Conservation (phyloP, 2,797 vertebrate genomes). For the Prunella strophiata region DNA sequence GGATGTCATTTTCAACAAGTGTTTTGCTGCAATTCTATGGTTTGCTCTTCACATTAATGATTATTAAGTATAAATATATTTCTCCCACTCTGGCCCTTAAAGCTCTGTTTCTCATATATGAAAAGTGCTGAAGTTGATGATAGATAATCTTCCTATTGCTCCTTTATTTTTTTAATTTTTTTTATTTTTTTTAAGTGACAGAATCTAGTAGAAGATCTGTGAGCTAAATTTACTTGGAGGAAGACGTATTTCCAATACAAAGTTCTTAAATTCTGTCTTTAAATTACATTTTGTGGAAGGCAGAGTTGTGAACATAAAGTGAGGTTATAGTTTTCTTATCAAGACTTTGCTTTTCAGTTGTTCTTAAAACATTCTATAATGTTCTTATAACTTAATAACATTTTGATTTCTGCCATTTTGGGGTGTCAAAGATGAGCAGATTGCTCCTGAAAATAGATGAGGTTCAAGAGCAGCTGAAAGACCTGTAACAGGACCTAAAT, state of each 20-base stretch:
- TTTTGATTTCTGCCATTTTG: constrained; percentile 42
- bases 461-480: constrained; percentile 5
- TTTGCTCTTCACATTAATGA: not conserved
- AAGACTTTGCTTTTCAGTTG: constrained; percentile 16
- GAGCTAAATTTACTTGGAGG: not conserved
- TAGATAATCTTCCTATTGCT: not conserved
- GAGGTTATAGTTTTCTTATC: constrained; percentile 23
- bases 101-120: not conserved
- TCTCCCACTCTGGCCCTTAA: not conserved
- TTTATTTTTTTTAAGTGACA: not conserved
- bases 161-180: not conserved
- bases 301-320: not conserved
- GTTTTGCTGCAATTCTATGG: not conserved
- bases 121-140: not conserved
- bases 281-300: constrained; percentile 14
- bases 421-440: constrained; percentile 13
- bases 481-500: not conserved
- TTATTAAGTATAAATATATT: not conserved
- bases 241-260: constrained; percentile 6
- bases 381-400: not conserved
- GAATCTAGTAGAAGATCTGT: not conserved
- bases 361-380: not conserved
- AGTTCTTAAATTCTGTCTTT: constrained; percentile 13
- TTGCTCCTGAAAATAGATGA: constrained; percentile 25
- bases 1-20: not conserved